These are phyloP conservation scores for Melanotaenia nigrans DNA, from an alignment of 2,797 vertebrate genomes.

Conservation along the genomic window DNA sequence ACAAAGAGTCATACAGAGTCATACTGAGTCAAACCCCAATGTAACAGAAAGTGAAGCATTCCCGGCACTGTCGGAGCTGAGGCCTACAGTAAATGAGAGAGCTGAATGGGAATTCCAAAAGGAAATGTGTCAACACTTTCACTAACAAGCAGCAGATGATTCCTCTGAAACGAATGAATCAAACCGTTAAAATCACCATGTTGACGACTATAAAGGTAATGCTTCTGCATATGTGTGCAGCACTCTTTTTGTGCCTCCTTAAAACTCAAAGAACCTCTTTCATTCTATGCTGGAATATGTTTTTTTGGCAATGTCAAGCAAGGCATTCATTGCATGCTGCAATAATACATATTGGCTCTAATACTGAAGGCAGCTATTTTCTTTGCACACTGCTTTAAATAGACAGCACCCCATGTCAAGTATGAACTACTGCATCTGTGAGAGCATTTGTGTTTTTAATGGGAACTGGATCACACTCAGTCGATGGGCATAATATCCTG, in stretches of 20 bases:
- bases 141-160: slow-evolving; percentile 71
- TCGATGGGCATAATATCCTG: neutral
- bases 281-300: slow-evolving; percentile 49
- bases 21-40: slow-evolving; percentile 3
- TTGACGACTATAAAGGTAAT: slow-evolving; percentile 53
- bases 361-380: slow-evolving; percentile 46
- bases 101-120: slow-evolving; percentile 66
- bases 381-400: slow-evolving; percentile 51
- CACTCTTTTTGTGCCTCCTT: slow-evolving; percentile 48
- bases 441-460: neutral
- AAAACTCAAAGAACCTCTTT: slow-evolving; percentile 63
- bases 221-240: slow-evolving; percentile 56
- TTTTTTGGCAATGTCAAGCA: slow-evolving; percentile 51
- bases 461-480: neutral
- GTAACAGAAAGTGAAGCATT: slow-evolving; percentile 48
- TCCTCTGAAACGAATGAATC: slow-evolving; percentile 69
- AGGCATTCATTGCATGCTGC: slow-evolving; percentile 34
- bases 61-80: slow-evolving; percentile 40
- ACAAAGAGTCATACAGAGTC: slow-evolving; percentile 49
- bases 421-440: slow-evolving; percentile 30
- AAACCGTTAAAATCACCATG: slow-evolving; percentile 48
- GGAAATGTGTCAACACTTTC: slow-evolving; percentile 79
- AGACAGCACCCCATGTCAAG: slow-evolving; percentile 39
- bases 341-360: slow-evolving; percentile 63
- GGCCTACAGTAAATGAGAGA: slow-evolving; percentile 56